Evolutionary conservation across 2,113 vertebrate genomes (phyloP).

Genomic region (Lynx canadensis): DNA sequence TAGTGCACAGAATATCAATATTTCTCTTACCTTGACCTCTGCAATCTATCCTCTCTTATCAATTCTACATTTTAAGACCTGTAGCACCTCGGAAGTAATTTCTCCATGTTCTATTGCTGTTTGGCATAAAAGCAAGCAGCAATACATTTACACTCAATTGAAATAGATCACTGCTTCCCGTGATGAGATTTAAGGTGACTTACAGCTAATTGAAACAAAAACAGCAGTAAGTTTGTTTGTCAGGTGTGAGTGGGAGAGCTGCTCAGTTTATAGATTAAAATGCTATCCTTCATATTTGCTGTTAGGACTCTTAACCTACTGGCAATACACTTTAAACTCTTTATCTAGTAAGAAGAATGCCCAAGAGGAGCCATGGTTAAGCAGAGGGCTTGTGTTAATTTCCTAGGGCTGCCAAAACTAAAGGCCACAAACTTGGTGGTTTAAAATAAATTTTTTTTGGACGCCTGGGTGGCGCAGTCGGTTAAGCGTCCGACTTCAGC

Average conservation of each 20-base stretch:
- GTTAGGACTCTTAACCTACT: no score
- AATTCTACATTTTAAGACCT: constrained; percentile 3
- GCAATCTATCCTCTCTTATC: not conserved
- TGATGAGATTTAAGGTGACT: constrained; percentile 64
- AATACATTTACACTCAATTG: constrained; percentile 7
- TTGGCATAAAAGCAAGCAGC: not conserved
- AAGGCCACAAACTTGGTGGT: not conserved
- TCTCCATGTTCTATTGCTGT: not conserved
- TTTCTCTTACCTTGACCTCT: constrained; percentile 26
- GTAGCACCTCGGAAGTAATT: not conserved
- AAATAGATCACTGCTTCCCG: constrained; percentile 62
- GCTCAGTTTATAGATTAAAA: not conserved
- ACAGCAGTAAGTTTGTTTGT: constrained; percentile 41
- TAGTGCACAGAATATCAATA: not conserved
- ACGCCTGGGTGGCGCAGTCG: no score
- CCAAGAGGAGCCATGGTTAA: not conserved
- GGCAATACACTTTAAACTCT: not conserved
- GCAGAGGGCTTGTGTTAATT: not conserved
- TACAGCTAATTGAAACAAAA: constrained; percentile 64
- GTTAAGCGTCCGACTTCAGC: no score
- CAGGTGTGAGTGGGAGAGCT: not conserved
- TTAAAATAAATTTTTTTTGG: not conserved
- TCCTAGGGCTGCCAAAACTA: not conserved
- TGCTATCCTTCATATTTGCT: not conserved
- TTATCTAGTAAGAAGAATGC: not conserved